phyloP scores from a whole-genome alignment of 2,888 invertebrate genomes.

The Hyalella azteca region DNA sequence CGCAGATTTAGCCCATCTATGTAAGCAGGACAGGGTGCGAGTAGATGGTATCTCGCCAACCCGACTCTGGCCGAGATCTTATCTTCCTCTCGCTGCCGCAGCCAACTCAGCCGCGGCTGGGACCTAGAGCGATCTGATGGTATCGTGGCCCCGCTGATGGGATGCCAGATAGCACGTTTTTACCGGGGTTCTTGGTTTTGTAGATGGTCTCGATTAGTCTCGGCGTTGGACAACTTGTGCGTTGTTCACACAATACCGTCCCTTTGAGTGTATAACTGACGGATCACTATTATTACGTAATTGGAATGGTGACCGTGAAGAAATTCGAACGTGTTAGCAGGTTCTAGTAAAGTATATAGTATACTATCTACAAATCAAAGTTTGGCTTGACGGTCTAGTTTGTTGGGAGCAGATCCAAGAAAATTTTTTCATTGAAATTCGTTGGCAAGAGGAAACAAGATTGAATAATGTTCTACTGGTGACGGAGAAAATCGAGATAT shows the following conservation, averaged over 20 bases:
- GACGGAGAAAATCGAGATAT: no score
- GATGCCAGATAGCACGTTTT: conserved; percentile 6
- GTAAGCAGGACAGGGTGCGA: background rate
- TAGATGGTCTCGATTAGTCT: conserved; percentile 24
- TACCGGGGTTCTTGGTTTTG: conserved; percentile 31
- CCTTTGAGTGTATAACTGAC: conserved; percentile 27
- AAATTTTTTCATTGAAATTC: no score
- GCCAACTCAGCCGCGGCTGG: background rate
- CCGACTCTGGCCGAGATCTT: conserved; percentile 15
- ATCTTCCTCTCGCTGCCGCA: conserved; percentile 9
- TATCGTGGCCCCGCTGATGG: conserved; percentile 29
- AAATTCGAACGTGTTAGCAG: background rate
- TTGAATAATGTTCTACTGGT: no score
- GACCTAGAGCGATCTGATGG: conserved; percentile 21
- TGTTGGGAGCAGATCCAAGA: no score
- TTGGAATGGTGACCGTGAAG: background rate
- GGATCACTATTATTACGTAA: conserved; percentile 19
- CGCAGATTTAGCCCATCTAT: no score
- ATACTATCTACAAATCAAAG: background rate
- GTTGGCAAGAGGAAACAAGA: no score
- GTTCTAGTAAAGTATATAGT: background rate
- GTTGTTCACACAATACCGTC: conserved; percentile 30
- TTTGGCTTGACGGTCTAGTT: background rate
- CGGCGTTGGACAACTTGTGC: conserved; percentile 26
- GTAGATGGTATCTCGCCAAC: conserved; percentile 12